phyloP scores from a whole-genome alignment of 2,888 invertebrate genomes.

The Lepidochitona cinerea region DNA sequence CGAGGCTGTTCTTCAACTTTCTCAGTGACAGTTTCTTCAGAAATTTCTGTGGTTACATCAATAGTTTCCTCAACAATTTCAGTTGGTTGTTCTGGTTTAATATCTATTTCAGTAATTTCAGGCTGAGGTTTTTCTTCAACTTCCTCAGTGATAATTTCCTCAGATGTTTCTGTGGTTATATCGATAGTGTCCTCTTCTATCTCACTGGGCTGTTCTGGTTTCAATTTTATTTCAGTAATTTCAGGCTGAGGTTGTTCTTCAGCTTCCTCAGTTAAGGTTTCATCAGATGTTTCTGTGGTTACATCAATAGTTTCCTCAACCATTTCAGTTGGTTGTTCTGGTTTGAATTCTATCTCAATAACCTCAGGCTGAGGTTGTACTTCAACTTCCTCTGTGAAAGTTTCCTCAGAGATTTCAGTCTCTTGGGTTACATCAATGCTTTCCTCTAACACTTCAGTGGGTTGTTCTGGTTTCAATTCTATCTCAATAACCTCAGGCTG shows the following conservation, averaged over 20 bases:
- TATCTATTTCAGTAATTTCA: background rate
- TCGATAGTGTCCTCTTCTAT: too few species aligned
- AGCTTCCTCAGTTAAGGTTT: background rate
- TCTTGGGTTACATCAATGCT: slow-evolving; percentile 18
- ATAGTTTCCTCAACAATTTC: background rate
- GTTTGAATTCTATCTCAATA: background rate
- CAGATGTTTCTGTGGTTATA: too few species aligned
- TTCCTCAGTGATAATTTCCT: background rate
- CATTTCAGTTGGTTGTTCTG: background rate
- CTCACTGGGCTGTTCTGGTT: too few species aligned
- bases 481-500: background rate
- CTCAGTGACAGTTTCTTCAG: background rate
- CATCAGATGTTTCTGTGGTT: background rate
- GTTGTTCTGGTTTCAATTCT: background rate
- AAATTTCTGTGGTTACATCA: background rate
- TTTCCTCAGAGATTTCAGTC: slow-evolving; percentile 19
- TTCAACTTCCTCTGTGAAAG: background rate
- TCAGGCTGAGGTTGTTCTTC: background rate
- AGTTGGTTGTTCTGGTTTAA: background rate
- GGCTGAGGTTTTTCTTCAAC: background rate
- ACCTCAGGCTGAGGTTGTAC: background rate
- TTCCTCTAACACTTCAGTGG: too few species aligned
- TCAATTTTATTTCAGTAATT: background rate
- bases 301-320: background rate
- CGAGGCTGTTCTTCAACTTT: background rate